A percentile compares a stretch with the other conserved stretches of the same genome.
phyloP scores from a whole-genome alignment of 2,888 invertebrate species.

The Sinodicranocentrus sp. region DNA sequence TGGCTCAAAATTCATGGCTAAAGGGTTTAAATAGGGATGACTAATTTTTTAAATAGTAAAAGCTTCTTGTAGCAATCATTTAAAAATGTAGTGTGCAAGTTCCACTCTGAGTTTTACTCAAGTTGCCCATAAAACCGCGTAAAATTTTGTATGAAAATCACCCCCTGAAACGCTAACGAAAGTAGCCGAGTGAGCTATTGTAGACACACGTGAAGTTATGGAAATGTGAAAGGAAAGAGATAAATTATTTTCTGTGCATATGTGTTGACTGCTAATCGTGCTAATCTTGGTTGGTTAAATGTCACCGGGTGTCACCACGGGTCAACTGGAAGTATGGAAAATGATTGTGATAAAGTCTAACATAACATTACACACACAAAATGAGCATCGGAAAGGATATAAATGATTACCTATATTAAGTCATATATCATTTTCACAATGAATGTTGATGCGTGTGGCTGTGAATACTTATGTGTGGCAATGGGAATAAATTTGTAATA shows the following conservation, averaged over 20 bases:
- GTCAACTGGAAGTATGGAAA: constrained; percentile 43
- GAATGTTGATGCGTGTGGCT: too few relatives aligned
- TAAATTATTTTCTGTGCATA: constrained; percentile 64
- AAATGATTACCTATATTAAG: too few relatives aligned
- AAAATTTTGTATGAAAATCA: not conserved
- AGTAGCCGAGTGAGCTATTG: not conserved
- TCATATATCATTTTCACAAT: too few relatives aligned
- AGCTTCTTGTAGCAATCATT: too few relatives aligned
- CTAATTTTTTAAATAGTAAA: too few relatives aligned
- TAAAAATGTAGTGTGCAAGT: not conserved
- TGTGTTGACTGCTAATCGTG: constrained; percentile 67
- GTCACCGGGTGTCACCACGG: constrained; percentile 61
- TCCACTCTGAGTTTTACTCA: not conserved
- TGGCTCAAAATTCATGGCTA: not conserved
- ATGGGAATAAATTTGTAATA: too few relatives aligned
- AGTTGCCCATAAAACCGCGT: constrained; percentile 29
- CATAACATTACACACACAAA: too few relatives aligned
- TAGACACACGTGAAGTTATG: not conserved
- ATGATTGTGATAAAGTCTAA: constrained; percentile 32
- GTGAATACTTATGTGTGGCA: too few relatives aligned
- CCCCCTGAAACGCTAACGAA: not conserved
- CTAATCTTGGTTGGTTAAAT: constrained; percentile 65
- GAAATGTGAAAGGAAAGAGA: constrained; percentile 20
- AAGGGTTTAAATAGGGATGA: constrained; percentile 40
- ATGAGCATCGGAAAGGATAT: too few relatives aligned